Percentiles rank a stretch among this genome's conserved stretches.
These are phyloP conservation scores for Rousettus madagascariensis DNA, from an alignment of 2,797 vertebrate species.

Conservation along the genomic window DNA sequence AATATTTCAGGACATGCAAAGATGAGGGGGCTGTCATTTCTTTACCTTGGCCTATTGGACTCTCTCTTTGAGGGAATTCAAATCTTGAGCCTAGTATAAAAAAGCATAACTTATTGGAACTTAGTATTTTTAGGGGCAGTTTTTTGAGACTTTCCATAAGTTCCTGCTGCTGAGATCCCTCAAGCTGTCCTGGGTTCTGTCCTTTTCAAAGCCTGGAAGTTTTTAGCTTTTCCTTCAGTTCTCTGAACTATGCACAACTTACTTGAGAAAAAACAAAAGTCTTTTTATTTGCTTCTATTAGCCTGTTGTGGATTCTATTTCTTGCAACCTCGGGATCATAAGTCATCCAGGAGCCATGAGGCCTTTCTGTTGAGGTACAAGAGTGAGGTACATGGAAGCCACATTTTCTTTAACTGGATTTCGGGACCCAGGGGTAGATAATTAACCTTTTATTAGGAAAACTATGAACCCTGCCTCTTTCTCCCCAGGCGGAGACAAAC, in stretches of 20 bases:
- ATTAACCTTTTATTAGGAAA: constrained; percentile 60
- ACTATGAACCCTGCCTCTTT: constrained; percentile 5
- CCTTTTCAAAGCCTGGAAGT: background rate
- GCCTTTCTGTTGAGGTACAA: background rate
- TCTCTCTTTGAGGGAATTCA: background rate
- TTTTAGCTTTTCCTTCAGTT: background rate
- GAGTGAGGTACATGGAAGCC: background rate
- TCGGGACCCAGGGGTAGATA: constrained; percentile 52
- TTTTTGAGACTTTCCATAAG: background rate
- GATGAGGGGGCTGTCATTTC: background rate
- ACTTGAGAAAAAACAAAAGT: background rate
- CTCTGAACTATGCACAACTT: background rate
- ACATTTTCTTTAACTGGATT: constrained; percentile 12
- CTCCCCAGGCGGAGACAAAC: constrained; percentile 48
- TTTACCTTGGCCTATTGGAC: background rate
- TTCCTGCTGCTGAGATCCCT: background rate
- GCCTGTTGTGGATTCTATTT: background rate
- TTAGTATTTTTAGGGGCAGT: background rate
- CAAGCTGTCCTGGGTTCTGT: background rate
- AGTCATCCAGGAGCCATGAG: background rate
- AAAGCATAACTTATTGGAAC: background rate
- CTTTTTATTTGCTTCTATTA: background rate
- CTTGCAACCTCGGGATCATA: background rate
- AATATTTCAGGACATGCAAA: background rate
- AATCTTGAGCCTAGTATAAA: background rate